phyloP scores from a whole-genome alignment of 1,140 invertebrate genomes.

The Saccostrea cuccullata region DNA sequence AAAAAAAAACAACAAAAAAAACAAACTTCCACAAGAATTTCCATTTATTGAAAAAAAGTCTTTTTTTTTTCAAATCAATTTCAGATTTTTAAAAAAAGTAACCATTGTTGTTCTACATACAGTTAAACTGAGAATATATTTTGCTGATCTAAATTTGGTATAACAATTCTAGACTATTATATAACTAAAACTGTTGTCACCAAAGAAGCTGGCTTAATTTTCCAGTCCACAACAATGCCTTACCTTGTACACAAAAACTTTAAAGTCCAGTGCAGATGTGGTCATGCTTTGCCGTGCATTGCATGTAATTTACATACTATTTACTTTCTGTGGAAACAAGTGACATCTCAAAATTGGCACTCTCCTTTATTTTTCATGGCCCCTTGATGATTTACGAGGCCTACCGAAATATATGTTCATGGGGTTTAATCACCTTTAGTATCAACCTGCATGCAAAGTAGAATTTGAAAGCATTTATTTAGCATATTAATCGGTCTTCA shows the following conservation, averaged over 20 bases:
- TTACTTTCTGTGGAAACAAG: slow-evolving; percentile 3
- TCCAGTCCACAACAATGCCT: background rate
- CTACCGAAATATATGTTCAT: background rate
- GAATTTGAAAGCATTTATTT: slow-evolving; percentile 2
- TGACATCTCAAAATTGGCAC: background rate
- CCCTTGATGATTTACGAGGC: slow-evolving; percentile 6
- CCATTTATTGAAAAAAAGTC: background rate
- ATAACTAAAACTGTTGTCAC: background rate
- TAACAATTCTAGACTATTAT: background rate
- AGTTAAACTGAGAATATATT: no score
- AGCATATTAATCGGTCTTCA: slow-evolving; percentile 14
- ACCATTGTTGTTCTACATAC: no score
- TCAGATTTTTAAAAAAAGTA: background rate
- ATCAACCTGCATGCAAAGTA: background rate
- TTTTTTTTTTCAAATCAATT: background rate
- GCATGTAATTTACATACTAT: slow-evolving; percentile 15
- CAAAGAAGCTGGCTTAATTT: background rate
- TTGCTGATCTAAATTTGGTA: background rate
- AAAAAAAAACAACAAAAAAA: no score
- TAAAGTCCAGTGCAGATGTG: background rate
- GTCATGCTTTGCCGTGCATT: background rate
- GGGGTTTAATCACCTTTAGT: background rate
- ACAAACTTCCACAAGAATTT: no score
- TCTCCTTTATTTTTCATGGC: background rate
- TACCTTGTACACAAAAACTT: background rate